phyloP scores from a whole-genome alignment of 2,888 invertebrate species.

The Suillia variegata region DNA sequence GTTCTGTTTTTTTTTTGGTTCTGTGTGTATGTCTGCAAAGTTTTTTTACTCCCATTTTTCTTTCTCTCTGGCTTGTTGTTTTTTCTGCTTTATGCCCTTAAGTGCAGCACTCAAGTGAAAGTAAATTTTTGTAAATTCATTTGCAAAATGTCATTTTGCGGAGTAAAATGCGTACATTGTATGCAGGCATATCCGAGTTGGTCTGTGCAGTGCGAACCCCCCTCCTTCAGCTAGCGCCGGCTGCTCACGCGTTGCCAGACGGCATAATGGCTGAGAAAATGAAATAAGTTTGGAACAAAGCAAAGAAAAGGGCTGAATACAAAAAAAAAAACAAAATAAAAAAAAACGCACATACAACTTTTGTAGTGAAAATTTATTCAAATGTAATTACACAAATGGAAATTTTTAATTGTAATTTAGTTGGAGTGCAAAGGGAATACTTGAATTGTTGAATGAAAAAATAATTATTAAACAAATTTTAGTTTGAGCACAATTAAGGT shows the following conservation, averaged over 20 bases:
- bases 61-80: background rate
- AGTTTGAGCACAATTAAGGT: too few relatives aligned
- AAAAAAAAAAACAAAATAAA: background rate
- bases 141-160: constrained; percentile 1
- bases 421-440: too few relatives aligned
- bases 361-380: background rate
- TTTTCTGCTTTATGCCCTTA: background rate
- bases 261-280: background rate
- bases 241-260: constrained; percentile 1
- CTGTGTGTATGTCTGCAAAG: background rate
- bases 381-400: background rate
- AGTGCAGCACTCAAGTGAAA: constrained; percentile 37
- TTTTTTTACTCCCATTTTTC: background rate
- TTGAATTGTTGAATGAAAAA: too few relatives aligned
- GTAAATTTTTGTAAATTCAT: constrained; percentile 33
- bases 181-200: background rate
- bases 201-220: background rate
- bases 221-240: background rate
- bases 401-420: background rate
- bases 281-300: background rate
- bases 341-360: background rate
- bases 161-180: constrained; percentile 1
- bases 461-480: too few relatives aligned
- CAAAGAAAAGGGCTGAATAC: background rate
- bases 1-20: background rate